Conservation (phyloP, 2,113 vertebrate species). For the Podarcis muralis region DNA sequence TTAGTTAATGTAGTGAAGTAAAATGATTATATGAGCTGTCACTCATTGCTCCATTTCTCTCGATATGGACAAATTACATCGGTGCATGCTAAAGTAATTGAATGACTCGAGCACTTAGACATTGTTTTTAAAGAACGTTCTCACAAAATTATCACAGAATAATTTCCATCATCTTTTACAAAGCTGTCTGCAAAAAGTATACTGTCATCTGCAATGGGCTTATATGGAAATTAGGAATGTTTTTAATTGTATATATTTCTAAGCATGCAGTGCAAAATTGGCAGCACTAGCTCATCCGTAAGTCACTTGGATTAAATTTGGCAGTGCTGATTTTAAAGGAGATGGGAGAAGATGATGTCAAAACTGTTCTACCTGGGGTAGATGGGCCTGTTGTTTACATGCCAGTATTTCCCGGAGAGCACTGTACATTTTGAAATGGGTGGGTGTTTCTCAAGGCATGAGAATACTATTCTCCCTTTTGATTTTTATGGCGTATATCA, state of each 20-base stretch:
- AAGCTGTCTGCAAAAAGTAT: not conserved
- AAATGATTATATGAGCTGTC: not conserved
- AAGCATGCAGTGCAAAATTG: slow-evolving; percentile 12
- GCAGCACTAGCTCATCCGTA: not conserved
- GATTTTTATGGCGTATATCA: not conserved
- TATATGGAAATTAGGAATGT: not conserved
- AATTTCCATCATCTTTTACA: not conserved
- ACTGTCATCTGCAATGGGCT: not conserved
- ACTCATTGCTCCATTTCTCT: not conserved
- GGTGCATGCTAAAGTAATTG: not conserved
- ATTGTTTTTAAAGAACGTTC: not conserved
- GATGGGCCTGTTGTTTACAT: not conserved
- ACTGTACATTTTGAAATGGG: slow-evolving; percentile 3
- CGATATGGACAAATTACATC: not conserved
- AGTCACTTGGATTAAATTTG: not conserved
- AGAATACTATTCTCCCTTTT: not conserved
- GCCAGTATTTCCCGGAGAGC: not conserved
- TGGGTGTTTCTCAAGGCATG: not conserved
- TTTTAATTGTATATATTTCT: slow-evolving; percentile 8
- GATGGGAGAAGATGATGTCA: not conserved
- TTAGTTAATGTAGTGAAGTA: not conserved
- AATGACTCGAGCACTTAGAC: not conserved
- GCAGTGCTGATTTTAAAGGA: not conserved
- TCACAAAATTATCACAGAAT: not conserved
- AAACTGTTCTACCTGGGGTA: not conserved